Evolutionary conservation across 2,113 vertebrate genomes (phyloP), one percentile per base, ranked within the genome.

Genomic region (Chaenocephalus aceratus): DNA sequence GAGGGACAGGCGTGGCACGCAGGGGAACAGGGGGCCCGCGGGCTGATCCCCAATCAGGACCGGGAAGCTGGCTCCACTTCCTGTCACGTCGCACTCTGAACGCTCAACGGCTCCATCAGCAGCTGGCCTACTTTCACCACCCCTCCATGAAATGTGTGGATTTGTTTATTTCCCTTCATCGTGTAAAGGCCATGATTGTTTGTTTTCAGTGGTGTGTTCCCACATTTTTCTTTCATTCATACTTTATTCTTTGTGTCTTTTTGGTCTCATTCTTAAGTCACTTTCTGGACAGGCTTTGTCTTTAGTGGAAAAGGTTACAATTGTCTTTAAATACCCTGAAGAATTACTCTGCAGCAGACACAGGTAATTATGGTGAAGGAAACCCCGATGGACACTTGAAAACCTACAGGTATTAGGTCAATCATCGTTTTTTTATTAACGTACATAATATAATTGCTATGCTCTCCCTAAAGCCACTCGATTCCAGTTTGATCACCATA

Each of bases 1-100:
- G 91, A 93, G 88, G 91, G 88, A 92, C 88, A 92, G 86, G 88
- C 90, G 83, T 92, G 90, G 88, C 71, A 48, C 65, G 48, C 79
- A 16, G 86, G 10, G 53, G 78, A 86, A 84, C 85, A 92, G 86
- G 30, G 66, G 76, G 82, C 90, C 90, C 46, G 1, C 52, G 30
- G 90, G 83, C 80, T 82, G 76, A 89, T 90, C 85, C 84, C 82
- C 80, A 57, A 80, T 92, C 80, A 74, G 75, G 77, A 73, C 75
- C 18, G 41, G 67, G 73, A 77, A 89, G 59, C 85, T 85, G 86
- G 81, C 88, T 86, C 44, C 0, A 56, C 18, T 75, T 86, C 79
- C 77, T 70, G 75, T 83, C 86, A 49, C 52, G 77, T 89, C 85
- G 75, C 77, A 6, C 72, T 74, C 72, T 77, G 85, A 91, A 85